Percentiles rank a stretch among this genome's conserved stretches.
These are phyloP conservation scores for Fregata magnificens DNA, from an alignment of 2,113 vertebrate genomes.

Conservation along the genomic window DNA sequence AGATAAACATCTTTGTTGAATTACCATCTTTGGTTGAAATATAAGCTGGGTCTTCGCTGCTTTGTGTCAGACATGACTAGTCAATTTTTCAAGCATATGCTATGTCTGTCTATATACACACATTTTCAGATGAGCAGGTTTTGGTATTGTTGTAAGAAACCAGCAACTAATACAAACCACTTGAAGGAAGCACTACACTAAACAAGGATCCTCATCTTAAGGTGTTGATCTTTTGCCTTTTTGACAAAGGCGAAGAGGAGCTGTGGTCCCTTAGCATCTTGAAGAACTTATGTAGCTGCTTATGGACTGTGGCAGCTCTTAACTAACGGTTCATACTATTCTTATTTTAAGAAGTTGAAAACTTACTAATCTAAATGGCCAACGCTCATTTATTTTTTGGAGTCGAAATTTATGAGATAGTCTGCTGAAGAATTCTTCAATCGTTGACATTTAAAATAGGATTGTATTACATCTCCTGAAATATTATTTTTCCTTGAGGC, in stretches of 20 bases:
- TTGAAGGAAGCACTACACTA: background rate
- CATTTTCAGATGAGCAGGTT: background rate
- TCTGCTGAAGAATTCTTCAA: background rate
- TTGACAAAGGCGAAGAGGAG: background rate
- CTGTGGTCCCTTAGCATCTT: background rate
- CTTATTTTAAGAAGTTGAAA: background rate
- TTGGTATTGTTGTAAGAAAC: background rate
- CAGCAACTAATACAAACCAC: background rate
- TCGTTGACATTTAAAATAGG: background rate
- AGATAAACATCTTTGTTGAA: background rate
- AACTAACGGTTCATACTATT: background rate
- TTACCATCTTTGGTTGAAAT: background rate
- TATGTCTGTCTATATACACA: background rate
- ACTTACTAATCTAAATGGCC: background rate
- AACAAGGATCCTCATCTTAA: background rate
- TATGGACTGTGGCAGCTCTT: background rate
- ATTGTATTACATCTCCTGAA: background rate
- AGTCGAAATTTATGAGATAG: background rate
- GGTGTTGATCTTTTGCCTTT: background rate
- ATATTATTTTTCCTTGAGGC: background rate
- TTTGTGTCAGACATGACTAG: background rate
- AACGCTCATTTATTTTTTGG: background rate
- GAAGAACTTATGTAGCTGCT: background rate
- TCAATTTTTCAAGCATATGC: background rate
- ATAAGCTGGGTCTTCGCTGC: background rate